Conservation (phyloP, 2,797 vertebrate genomes). For the Megalops cyprinoides region DNA sequence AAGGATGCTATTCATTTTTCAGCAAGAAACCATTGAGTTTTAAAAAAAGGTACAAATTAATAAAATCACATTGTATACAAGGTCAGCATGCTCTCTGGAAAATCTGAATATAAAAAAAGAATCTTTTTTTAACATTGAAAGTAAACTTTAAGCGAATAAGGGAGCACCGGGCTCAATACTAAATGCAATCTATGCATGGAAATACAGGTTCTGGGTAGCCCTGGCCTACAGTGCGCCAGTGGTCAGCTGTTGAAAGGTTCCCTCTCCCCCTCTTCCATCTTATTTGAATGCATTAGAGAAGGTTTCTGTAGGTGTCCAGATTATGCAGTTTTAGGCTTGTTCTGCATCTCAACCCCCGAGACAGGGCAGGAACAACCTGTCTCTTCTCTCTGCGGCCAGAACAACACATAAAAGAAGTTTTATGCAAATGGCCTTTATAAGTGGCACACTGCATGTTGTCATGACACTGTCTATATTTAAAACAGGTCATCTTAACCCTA, state of each 20-base stretch:
- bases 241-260: neutral
- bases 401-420: slow-evolving; percentile 44
- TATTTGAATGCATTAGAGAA: neutral
- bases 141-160: too few relatives aligned
- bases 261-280: neutral
- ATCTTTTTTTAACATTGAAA: too few relatives aligned
- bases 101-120: neutral
- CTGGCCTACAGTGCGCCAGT: too few relatives aligned
- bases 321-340: slow-evolving; percentile 20
- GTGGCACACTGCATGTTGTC: slow-evolving; percentile 75
- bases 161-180: neutral
- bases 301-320: slow-evolving; percentile 22
- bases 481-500: slow-evolving; percentile 80
- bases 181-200: neutral
- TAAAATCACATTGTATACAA: neutral
- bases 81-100: neutral
- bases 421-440: slow-evolving; percentile 76
- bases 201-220: too few relatives aligned
- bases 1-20: too few relatives aligned
- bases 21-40: too few relatives aligned
- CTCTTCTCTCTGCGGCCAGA: slow-evolving; percentile 23
- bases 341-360: slow-evolving; percentile 10
- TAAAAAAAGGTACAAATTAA: too few relatives aligned
- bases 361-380: slow-evolving; percentile 29
- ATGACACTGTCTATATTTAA: slow-evolving; percentile 83